These are phyloP conservation scores for Ondatra zibethicus DNA, from an alignment of 2,113 vertebrate species.

Conservation along the genomic window DNA sequence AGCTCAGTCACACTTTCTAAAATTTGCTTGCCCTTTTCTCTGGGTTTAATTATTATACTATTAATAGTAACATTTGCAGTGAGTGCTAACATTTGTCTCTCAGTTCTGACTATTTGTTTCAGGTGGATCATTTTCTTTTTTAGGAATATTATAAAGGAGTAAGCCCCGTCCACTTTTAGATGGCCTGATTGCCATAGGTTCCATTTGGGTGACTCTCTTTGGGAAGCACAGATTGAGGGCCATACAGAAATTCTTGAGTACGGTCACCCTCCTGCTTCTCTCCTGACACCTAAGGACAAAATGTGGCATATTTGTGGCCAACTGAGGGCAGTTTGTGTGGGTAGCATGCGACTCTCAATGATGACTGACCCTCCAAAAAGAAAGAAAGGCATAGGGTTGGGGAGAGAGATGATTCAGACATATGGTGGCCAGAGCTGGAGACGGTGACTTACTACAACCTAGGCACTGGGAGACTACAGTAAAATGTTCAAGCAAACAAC, in stretches of 20 bases:
- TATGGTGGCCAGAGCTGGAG: accelerated
- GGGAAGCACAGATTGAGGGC: accelerated
- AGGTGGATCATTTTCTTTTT: not conserved
- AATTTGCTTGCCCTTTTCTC: conserved; percentile 39
- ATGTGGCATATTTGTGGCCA: not conserved
- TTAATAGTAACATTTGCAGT: not conserved
- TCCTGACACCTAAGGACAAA: accelerated
- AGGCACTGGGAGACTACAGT: not conserved
- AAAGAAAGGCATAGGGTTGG: not conserved
- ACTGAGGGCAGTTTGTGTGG: not conserved
- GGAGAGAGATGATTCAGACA: not conserved
- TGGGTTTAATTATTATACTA: conserved; percentile 43
- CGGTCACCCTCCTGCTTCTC: not conserved
- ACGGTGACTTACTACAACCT: not conserved
- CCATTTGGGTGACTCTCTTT: accelerated
- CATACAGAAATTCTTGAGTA: not conserved
- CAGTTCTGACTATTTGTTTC: not conserved
- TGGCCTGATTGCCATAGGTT: not conserved
- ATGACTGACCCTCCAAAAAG: accelerated
- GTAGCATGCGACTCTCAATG: not conserved
- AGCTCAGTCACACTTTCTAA: conserved; percentile 39
- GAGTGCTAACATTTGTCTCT: conserved; percentile 7
- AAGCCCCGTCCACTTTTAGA: not conserved
- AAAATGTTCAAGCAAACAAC: not conserved
- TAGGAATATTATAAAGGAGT: not conserved